Percentiles rank a stretch among this genome's conserved stretches.
These are phyloP conservation scores for Patella ulyssiponensis DNA, from an alignment of 2,888 invertebrate species.

Conservation along the genomic window DNA sequence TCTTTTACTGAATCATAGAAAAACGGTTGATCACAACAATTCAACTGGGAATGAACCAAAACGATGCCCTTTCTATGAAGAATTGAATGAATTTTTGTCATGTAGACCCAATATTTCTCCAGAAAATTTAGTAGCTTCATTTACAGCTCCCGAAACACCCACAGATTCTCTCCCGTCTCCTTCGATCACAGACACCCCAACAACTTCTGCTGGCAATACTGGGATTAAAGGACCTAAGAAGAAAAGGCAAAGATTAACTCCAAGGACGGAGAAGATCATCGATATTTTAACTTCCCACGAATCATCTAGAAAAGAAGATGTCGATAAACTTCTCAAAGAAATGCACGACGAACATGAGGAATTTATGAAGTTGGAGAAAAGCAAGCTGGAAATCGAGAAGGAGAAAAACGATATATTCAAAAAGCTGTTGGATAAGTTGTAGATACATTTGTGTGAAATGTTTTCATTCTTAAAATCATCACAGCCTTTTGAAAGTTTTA, in stretches of 20 bases:
- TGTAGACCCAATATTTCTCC: background rate
- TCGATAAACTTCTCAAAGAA: background rate
- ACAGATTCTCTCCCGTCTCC: background rate
- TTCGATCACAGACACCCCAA: background rate
- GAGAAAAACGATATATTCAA: background rate
- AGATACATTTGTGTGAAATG: too few relatives aligned
- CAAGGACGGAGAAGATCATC: background rate
- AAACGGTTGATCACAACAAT: background rate
- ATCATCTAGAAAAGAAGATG: background rate
- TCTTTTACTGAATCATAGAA: background rate
- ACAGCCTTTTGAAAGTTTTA: too few relatives aligned
- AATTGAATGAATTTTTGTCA: background rate
- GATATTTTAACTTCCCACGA: background rate
- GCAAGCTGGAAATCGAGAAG: background rate
- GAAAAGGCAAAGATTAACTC: background rate
- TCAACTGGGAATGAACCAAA: background rate
- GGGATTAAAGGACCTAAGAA: background rate
- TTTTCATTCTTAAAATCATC: too few relatives aligned
- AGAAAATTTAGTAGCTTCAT: too few relatives aligned
- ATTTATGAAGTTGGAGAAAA: background rate
- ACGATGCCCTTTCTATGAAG: background rate
- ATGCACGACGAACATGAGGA: background rate
- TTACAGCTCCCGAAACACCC: background rate
- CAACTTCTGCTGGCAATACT: background rate
- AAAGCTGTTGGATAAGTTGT: constrained; percentile 5